Evolutionary conservation across 2,888 invertebrate genomes (phyloP).

Genomic region (Leptinotarsa haldemani): DNA sequence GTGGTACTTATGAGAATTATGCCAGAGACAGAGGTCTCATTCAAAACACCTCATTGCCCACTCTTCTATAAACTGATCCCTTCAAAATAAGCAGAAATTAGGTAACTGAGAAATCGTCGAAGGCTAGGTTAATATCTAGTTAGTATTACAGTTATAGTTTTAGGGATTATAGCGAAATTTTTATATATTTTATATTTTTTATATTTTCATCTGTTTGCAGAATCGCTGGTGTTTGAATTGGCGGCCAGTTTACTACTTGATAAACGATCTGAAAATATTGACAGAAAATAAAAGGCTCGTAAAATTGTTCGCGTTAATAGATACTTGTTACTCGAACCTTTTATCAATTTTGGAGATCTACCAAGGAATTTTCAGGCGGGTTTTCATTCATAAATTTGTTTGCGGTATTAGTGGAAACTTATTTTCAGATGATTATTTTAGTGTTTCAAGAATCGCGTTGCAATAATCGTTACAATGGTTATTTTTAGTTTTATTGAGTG

Average conservation of each 20-base stretch:
- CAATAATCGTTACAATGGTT: slow-evolving; percentile 11
- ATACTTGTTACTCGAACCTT: slow-evolving; percentile 4
- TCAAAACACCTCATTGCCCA: too few species aligned
- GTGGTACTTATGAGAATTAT: too few species aligned
- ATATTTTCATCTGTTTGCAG: too few species aligned
- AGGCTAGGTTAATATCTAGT: too few species aligned
- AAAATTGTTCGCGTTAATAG: slow-evolving; percentile 1
- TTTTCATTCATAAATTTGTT: slow-evolving; percentile 31
- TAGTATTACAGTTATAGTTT: too few species aligned
- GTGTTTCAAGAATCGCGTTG: slow-evolving; percentile 13
- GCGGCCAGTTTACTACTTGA: neutral
- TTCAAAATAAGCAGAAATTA: too few species aligned
- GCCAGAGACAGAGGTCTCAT: too few species aligned
- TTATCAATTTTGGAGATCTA: slow-evolving; percentile 26
- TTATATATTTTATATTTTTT: too few species aligned
- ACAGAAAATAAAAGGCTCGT: neutral
- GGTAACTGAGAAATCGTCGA: too few species aligned
- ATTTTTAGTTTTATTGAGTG: slow-evolving; percentile 6
- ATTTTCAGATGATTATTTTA: slow-evolving; percentile 15
- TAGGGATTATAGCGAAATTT: too few species aligned
- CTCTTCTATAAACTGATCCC: too few species aligned
- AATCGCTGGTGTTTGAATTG: too few species aligned
- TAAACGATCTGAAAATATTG: neutral
- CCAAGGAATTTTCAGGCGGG: slow-evolving; percentile 18
- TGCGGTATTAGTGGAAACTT: slow-evolving; percentile 9